phyloP scores from a whole-genome alignment of 2,888 invertebrate genomes.

The Agrotis ipsilon region DNA sequence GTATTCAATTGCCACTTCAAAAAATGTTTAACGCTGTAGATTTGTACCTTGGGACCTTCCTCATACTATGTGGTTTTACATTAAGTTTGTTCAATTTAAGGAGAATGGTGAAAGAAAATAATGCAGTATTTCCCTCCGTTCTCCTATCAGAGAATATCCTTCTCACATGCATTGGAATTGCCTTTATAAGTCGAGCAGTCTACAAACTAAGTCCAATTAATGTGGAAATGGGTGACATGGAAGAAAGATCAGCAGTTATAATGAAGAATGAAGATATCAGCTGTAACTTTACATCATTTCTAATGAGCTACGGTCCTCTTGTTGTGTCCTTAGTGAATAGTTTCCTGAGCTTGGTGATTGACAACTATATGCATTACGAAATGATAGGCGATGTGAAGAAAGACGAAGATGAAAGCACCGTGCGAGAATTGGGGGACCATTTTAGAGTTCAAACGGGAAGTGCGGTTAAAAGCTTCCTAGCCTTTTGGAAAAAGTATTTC shows the following conservation, averaged over 20 bases:
- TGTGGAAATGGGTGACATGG: slow-evolving; percentile 71
- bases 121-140: slow-evolving; percentile 74
- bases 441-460: slow-evolving; percentile 49
- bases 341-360: slow-evolving; percentile 83
- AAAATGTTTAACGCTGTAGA: slow-evolving; percentile 80
- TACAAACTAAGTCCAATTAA: slow-evolving; percentile 74
- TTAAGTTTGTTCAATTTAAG: slow-evolving; percentile 82
- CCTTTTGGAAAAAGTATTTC: slow-evolving; percentile 79
- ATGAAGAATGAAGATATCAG: slow-evolving; percentile 61
- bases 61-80: slow-evolving; percentile 81
- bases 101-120: slow-evolving; percentile 75
- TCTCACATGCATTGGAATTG: slow-evolving; percentile 82
- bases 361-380: slow-evolving; percentile 86
- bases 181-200: slow-evolving; percentile 78
- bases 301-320: slow-evolving; percentile 84
- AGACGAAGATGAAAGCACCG: slow-evolving; percentile 77
- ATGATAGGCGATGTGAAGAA: slow-evolving; percentile 76
- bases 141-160: slow-evolving; percentile 85
- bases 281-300: slow-evolving; percentile 77
- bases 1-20: slow-evolving; percentile 11
- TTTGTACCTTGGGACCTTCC: slow-evolving; percentile 82
- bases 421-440: slow-evolving; percentile 72
- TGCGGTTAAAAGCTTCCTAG: slow-evolving; percentile 55
- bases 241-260: slow-evolving; percentile 70
- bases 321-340: slow-evolving; percentile 85